These are phyloP conservation scores for Rhyacichthys aspro DNA, from an alignment of 2,797 vertebrate species.

Conservation along the genomic window DNA sequence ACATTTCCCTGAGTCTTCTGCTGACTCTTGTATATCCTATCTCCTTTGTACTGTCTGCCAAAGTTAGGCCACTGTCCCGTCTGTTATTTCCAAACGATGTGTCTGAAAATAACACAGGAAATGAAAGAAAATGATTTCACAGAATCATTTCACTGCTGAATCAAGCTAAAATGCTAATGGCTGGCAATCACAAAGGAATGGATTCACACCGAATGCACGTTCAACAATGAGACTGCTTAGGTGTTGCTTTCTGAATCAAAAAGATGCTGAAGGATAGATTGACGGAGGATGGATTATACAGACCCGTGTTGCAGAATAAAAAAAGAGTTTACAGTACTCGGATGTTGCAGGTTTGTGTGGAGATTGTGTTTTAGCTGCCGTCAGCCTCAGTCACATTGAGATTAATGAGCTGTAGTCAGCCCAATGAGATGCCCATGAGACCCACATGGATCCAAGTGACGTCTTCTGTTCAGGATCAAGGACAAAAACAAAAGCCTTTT, in stretches of 20 bases:
- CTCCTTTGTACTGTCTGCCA: slow-evolving; percentile 4
- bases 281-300: background rate
- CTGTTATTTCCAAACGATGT: slow-evolving; percentile 36
- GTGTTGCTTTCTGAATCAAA: slow-evolving; percentile 10
- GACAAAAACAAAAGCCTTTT: background rate
- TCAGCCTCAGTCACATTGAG: slow-evolving; percentile 21
- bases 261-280: background rate
- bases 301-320: slow-evolving; percentile 1
- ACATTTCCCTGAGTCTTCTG: slow-evolving; percentile 13
- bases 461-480: too few relatives aligned
- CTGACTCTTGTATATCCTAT: too few relatives aligned
- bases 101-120: slow-evolving; percentile 21
- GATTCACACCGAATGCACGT: background rate
- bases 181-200: slow-evolving; percentile 11
- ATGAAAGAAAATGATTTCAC: slow-evolving; percentile 25
- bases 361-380: slow-evolving; percentile 18
- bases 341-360: slow-evolving; percentile 5
- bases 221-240: background rate
- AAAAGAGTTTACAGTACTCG: too few relatives aligned
- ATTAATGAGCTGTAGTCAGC: slow-evolving; percentile 25
- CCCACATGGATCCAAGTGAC: background rate
- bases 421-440: background rate
- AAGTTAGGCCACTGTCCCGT: slow-evolving; percentile 24
- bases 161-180: slow-evolving; percentile 34
- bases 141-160: slow-evolving; percentile 16